Percentiles rank a stretch among this genome's conserved stretches.
These are phyloP conservation scores for Nilaparvata lugens DNA, from an alignment of 1,140 invertebrate species.

Conservation along the genomic window DNA sequence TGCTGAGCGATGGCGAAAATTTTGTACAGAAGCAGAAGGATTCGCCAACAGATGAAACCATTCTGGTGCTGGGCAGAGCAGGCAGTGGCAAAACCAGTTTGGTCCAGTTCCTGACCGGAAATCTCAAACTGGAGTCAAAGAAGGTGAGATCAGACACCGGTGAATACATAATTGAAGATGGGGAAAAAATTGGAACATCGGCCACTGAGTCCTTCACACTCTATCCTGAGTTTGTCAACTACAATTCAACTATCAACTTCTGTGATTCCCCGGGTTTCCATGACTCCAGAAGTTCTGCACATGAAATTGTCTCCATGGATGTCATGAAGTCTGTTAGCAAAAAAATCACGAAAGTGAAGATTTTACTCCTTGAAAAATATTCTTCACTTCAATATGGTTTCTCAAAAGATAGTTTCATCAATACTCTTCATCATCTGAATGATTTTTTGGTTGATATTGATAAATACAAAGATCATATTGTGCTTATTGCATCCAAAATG, in stretches of 20 bases:
- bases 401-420: not conserved
- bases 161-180: too few species aligned
- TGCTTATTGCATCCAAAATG: not conserved
- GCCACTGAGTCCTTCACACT: not conserved
- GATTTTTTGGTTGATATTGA: not conserved
- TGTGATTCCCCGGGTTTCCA: not conserved
- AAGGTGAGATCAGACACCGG: too few species aligned
- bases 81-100: not conserved
- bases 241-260: too few species aligned
- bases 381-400: not conserved
- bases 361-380: not conserved
- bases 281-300: too few species aligned
- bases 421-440: not conserved
- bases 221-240: too few species aligned
- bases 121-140: not conserved
- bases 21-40: too few species aligned
- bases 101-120: not conserved
- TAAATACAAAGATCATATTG: not conserved
- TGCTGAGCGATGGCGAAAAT: too few species aligned
- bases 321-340: too few species aligned
- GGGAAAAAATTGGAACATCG: too few species aligned
- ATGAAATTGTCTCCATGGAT: too few species aligned
- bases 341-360: not conserved
- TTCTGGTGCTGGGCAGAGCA: not conserved
- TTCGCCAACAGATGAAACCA: not conserved